Conservation (phyloP, 2,797 vertebrate species). For the Rhinoraja longicauda region DNA sequence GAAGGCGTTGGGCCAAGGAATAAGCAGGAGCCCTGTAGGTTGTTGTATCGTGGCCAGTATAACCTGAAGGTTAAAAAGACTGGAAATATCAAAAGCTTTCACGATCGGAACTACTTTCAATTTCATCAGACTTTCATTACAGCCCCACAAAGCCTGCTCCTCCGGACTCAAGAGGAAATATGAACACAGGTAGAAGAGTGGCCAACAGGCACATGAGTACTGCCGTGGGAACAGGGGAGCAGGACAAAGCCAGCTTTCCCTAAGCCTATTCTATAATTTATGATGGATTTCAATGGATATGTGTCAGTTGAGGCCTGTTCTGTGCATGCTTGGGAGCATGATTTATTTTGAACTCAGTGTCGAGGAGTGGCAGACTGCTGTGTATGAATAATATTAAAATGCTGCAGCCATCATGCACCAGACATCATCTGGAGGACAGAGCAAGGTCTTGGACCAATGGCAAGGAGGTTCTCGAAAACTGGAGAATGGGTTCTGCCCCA, state of each 20-base stretch:
- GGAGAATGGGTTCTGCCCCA: too few species aligned
- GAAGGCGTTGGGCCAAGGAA: background rate
- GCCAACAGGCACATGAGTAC: background rate
- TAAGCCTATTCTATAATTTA: too few species aligned
- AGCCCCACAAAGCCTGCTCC: background rate
- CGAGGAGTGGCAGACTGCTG: too few species aligned
- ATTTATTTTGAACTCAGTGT: too few species aligned
- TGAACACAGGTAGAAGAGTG: background rate
- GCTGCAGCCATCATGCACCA: too few species aligned
- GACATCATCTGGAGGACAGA: too few species aligned
- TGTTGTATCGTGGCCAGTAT: background rate
- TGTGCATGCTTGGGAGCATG: background rate
- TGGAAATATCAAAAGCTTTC: background rate
- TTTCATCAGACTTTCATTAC: background rate
- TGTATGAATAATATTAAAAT: too few species aligned
- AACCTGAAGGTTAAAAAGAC: background rate
- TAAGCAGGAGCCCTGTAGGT: conserved; percentile 6
- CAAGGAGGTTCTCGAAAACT: too few species aligned
- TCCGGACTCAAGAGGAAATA: background rate
- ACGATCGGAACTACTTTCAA: background rate
- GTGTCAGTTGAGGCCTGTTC: too few species aligned
- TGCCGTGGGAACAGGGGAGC: background rate
- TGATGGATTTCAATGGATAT: too few species aligned
- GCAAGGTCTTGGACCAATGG: too few species aligned
- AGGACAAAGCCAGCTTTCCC: too few species aligned